A percentile compares a stretch with the other conserved stretches of the same genome.
phyloP scores from a whole-genome alignment of 2,113 vertebrate species.

The Cochlearius cochlearius region DNA sequence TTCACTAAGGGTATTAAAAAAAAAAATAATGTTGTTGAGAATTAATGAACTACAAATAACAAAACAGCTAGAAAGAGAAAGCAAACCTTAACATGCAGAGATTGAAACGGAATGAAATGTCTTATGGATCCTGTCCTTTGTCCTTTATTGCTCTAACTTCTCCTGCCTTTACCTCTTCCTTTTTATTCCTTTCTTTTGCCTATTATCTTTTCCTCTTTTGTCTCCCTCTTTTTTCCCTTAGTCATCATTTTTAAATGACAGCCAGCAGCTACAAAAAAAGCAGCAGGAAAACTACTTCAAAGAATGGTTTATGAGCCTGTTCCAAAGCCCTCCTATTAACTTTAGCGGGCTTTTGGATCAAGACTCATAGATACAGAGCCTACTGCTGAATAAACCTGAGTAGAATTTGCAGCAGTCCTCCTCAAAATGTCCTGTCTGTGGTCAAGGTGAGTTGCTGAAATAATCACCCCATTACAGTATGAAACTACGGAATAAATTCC shows the following conservation, averaged over 20 bases:
- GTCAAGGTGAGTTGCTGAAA: slow-evolving; percentile 34
- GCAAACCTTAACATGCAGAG: neutral
- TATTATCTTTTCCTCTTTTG: neutral
- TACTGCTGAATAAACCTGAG: neutral
- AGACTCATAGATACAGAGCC: neutral
- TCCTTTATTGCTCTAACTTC: neutral
- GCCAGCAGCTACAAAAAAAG: slow-evolving; percentile 12
- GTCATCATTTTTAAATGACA: slow-evolving; percentile 45
- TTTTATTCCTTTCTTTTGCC: neutral
- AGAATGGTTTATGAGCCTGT: neutral
- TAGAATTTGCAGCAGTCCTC: slow-evolving; percentile 7
- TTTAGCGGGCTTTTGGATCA: neutral
- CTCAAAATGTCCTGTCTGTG: neutral
- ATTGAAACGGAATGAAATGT: neutral
- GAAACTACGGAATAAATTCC: neutral
- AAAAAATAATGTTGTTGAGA: neutral
- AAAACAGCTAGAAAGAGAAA: neutral
- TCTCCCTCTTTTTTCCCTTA: neutral
- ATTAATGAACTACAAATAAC: neutral
- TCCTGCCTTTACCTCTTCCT: neutral
- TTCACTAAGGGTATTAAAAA: neutral
- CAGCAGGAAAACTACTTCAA: neutral
- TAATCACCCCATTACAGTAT: neutral
- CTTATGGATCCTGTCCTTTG: neutral
- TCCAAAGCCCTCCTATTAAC: slow-evolving; percentile 16